Base-by-base conservation (phyloP, 2,113 vertebrate genomes). In the Poeciliopsis occidentalis region DNA sequence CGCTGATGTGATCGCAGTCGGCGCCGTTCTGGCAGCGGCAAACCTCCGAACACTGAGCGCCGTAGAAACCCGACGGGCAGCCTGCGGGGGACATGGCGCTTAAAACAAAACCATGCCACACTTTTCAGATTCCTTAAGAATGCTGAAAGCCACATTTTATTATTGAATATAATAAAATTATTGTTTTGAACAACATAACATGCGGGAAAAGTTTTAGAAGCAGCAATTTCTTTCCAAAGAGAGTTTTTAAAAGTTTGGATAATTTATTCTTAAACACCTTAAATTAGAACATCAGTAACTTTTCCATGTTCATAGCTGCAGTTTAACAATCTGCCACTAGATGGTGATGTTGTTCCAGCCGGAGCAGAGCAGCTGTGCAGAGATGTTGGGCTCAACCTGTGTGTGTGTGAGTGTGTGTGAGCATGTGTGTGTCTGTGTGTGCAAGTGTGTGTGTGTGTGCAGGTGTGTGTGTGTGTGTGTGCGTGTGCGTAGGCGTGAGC, bases 21-120 rank as follows among this genome's bases (percentile, higher is more conserved):
- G 96, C 97, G 2, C 97, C 96, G 0, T 98, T 98, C 94, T 98
- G 97, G 76, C 97, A 98, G 89, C 95, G 96, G 75, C 97, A 98
- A 72, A 97, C 94, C 0, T 93, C 95, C n/a, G 95, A 94, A 76
- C 97, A 98, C 78, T 91, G 94, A 27, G 93, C 89, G 1, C 97
- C 97, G 39, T 95, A 97, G 88, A 98, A 98, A 0, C 96, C 96
- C 11, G 95, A 81, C 0, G 96, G 95, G 84, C 97, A 98, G 63
- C 97, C 97, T 98, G 93, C 37, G 27, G 32, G 70, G 5, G 12
- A 26, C 71, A 41, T 13, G 39, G 39, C 3, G 13, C 39, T 41
- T 41, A 15, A 15, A 41, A 41, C 39, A 15, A 41, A 54, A 54
- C 5, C 6, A 54, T 54, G 6, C 47, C 3, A 57, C 22, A 57